Evolutionary conservation across 2,797 vertebrate genomes (phyloP), one percentile per base, ranked within the genome.

Genomic region (Sebastolobus alascanus): DNA sequence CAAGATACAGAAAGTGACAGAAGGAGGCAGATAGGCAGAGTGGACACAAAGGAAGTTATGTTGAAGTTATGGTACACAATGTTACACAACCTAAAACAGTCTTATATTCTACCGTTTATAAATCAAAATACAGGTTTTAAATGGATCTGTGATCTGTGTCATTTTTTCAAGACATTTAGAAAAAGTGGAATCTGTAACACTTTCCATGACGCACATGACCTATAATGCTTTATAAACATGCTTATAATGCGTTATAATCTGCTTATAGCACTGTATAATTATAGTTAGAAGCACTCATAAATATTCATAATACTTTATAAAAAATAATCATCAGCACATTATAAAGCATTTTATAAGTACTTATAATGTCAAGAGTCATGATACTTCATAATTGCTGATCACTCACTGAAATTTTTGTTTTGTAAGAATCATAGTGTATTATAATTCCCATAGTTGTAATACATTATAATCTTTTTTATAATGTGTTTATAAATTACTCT

Each of bases 1-100:
- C 13, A 4, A 37, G 25, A 52, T 54, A 65, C 40, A 78, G 50
- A 81, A 59, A 75, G 27, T 59, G 79, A 82, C 13, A 60, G 61
- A n/a, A 60, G 68, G 25, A 71, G 50, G 59, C 14, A 22, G 59
- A 77, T 3, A 13, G 40, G 25, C 33, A 66, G 52, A 76, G 10
- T 16, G 20, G 56, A 63, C 25, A 14, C 8, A 61, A 18, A n/a
- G 8, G 18, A 38, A 27, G 27, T 75, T 61, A 11, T 60, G 64
- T 73, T 58, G 61, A 3, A 67, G 66, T 12, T 54, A 10, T 22
- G 18, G n/a, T 11, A 54, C 31, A 31, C 31, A 31, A 5, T 58
- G 29, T 35, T 16, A 20, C 35, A n/a, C 29, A 5, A 16, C 46
- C 31, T 61, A 0, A 25, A 58, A 22, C 18, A 25, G 38, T 46